Percentiles rank a stretch among this genome's conserved stretches.
Conservation (phyloP, 2,888 invertebrate species). For the Cantharis nigra region DNA sequence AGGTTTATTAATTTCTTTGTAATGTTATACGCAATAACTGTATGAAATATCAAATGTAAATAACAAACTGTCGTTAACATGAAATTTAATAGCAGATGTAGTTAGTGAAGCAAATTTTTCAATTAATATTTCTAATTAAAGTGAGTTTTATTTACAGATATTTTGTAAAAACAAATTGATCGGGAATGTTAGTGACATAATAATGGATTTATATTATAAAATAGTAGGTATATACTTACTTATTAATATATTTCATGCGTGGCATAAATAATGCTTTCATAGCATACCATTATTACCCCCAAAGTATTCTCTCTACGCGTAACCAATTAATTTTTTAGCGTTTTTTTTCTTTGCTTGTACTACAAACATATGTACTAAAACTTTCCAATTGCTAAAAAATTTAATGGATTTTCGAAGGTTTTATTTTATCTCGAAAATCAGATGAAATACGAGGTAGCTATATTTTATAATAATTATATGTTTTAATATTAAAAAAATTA, state of each 20-base stretch:
- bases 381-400: neutral
- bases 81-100: neutral
- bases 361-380: too few relatives aligned
- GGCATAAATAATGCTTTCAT: neutral
- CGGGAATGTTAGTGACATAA: neutral
- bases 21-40: neutral
- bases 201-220: neutral
- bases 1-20: neutral
- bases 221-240: neutral
- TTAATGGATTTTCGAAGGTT: too few relatives aligned
- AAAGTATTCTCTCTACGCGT: neutral
- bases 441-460: too few relatives aligned
- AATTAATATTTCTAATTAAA: conserved; percentile 22
- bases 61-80: neutral
- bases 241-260: neutral
- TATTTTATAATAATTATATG: too few relatives aligned
- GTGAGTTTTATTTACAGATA: conserved; percentile 2
- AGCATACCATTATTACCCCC: neutral
- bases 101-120: conserved; percentile 8
- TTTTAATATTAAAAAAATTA: too few relatives aligned
- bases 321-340: neutral
- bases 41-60: neutral
- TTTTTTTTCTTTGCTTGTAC: too few relatives aligned
- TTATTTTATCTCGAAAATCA: too few relatives aligned
- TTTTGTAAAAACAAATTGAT: neutral